These are phyloP conservation scores for Syngnathus typhle DNA, from an alignment of 2,113 vertebrate genomes.

Conservation along the genomic window DNA sequence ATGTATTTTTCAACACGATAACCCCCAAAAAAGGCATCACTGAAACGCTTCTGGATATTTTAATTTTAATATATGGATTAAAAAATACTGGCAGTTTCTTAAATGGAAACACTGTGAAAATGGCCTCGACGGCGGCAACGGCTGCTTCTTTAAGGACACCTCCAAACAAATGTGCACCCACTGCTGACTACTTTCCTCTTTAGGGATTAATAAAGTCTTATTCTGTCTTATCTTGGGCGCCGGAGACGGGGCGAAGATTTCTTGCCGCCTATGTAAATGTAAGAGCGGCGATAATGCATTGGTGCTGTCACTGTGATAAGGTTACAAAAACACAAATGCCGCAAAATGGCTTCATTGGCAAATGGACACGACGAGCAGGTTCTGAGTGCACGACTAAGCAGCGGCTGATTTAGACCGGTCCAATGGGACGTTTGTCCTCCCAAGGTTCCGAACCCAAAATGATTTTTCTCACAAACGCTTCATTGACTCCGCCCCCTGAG, in stretches of 20 bases:
- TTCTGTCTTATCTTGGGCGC: not conserved
- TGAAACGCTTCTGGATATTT: too few species aligned
- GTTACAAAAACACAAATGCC: not conserved
- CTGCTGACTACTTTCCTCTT: not conserved
- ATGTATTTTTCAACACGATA: not conserved
- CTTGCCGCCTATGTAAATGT: not conserved
- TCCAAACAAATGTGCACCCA: constrained; percentile 2
- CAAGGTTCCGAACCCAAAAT: too few species aligned
- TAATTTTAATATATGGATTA: too few species aligned
- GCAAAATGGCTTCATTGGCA: not conserved
- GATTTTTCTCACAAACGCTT: constrained; percentile 48
- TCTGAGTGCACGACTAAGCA: not conserved
- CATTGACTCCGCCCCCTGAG: constrained; percentile 35
- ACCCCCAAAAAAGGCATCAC: too few species aligned
- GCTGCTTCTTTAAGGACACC: constrained; percentile 8
- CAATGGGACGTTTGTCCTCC: not conserved
- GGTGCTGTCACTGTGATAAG: not conserved
- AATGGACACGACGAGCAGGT: not conserved
- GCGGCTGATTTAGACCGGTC: not conserved
- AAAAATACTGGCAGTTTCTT: not conserved
- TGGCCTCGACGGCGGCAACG: not conserved
- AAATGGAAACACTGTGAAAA: not conserved
- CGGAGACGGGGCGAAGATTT: not conserved
- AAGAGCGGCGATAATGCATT: constrained; percentile 1
- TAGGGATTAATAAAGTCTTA: constrained; percentile 10